phyloP scores from a whole-genome alignment of 2,797 vertebrate species.

The Schizopygopsis malacanthus region DNA sequence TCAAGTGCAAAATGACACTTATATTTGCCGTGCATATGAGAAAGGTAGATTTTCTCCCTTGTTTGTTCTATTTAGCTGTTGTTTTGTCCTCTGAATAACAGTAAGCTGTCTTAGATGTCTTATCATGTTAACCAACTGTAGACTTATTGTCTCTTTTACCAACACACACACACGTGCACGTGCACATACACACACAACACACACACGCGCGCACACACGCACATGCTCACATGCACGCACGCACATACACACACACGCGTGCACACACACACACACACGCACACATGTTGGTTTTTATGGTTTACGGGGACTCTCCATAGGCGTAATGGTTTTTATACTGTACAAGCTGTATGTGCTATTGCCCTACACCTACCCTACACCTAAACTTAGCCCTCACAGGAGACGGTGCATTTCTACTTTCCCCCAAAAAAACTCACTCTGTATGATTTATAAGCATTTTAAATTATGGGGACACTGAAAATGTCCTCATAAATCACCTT shows the following conservation, averaged over 20 bases:
- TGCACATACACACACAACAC: slow-evolving; percentile 14
- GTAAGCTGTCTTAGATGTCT: slow-evolving; percentile 6
- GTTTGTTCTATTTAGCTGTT: background rate
- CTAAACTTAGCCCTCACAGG: no score
- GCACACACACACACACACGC: slow-evolving; percentile 19
- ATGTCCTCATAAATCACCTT: no score
- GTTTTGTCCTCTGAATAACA: background rate
- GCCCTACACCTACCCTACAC: no score
- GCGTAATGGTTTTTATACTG: no score
- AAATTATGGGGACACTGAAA: no score
- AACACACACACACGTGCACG: background rate
- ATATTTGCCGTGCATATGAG: background rate
- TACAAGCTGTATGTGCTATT: no score
- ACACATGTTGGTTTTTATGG: no score
- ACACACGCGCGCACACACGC: slow-evolving; percentile 10
- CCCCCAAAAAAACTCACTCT: no score
- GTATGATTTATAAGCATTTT: no score
- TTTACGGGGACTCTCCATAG: no score
- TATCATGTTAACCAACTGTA: background rate
- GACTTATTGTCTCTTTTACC: background rate
- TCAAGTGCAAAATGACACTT: slow-evolving; percentile 33
- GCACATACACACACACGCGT: slow-evolving; percentile 8
- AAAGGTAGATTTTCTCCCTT: background rate
- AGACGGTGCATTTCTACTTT: no score
- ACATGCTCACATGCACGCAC: background rate